These are phyloP conservation scores for Diglossa cyanea DNA, from an alignment of 2,797 vertebrate species.

Conservation along the genomic window DNA sequence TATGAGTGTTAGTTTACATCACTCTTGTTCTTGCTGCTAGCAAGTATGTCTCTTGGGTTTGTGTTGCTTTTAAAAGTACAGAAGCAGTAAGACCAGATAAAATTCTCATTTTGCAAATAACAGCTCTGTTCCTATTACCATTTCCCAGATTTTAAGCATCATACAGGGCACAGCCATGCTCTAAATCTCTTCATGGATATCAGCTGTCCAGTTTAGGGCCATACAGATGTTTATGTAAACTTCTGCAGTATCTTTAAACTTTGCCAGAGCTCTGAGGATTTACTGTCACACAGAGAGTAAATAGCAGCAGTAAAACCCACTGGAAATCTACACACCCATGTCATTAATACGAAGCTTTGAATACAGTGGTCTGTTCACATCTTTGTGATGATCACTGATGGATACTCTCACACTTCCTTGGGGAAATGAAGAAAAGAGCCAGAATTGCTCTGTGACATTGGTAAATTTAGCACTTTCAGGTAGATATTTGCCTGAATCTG, in stretches of 20 bases:
- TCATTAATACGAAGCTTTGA: conserved; percentile 14
- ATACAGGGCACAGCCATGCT: background rate
- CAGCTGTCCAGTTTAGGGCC: background rate
- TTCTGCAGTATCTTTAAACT: background rate
- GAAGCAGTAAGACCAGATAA: background rate
- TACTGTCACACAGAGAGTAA: background rate
- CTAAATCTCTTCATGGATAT: background rate
- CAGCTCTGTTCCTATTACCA: background rate
- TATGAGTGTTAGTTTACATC: background rate
- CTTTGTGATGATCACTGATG: background rate
- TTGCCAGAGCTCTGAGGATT: background rate
- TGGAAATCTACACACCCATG: background rate
- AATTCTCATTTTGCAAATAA: background rate
- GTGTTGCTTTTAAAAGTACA: background rate
- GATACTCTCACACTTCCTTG: background rate
- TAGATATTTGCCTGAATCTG: background rate
- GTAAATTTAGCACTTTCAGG: background rate
- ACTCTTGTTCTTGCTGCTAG: background rate
- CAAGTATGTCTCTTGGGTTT: background rate
- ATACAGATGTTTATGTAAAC: background rate
- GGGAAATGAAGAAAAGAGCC: background rate
- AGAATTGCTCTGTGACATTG: background rate
- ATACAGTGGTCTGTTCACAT: background rate
- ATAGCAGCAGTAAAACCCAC: background rate
- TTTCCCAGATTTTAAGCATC: background rate